These are phyloP conservation scores for Apocrypta bakeri DNA, from an alignment of 1,140 invertebrate species.

Conservation along the genomic window DNA sequence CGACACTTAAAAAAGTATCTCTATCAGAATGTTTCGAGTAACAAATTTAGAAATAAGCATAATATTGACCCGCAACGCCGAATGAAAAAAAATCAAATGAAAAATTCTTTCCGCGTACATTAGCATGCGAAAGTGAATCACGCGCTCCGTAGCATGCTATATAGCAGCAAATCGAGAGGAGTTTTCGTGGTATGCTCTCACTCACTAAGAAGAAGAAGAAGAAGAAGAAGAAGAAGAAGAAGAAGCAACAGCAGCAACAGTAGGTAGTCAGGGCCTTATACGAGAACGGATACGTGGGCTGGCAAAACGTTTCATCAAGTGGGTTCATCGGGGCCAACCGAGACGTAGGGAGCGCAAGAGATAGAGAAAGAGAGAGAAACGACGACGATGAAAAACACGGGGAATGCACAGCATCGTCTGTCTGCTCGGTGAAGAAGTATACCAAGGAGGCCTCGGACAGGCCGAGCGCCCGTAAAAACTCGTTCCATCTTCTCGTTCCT, in stretches of 20 bases:
- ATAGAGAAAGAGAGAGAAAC: neutral
- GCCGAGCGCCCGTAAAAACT: slow-evolving; percentile 65
- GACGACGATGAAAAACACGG: slow-evolving; percentile 40
- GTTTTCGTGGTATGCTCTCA: slow-evolving; percentile 1
- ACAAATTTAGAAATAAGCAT: neutral
- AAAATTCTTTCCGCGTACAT: neutral
- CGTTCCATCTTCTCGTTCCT: slow-evolving; percentile 57
- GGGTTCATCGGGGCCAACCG: slow-evolving; percentile 66
- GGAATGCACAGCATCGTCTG: slow-evolving; percentile 60
- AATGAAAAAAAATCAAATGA: neutral
- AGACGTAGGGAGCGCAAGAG: neutral
- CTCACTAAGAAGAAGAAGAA: too few species aligned
- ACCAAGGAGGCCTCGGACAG: slow-evolving; percentile 41
- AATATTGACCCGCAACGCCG: neutral
- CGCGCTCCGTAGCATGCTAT: neutral
- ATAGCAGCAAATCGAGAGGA: neutral
- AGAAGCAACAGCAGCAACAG: neutral
- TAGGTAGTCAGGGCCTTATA: slow-evolving; percentile 33
- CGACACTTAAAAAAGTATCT: neutral
- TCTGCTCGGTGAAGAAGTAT: slow-evolving; percentile 63
- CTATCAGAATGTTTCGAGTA: neutral
- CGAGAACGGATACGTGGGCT: slow-evolving; percentile 55
- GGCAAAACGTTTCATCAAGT: slow-evolving; percentile 68
- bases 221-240: too few species aligned
- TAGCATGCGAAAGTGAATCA: slow-evolving; percentile 23